Evolutionary conservation across 1,140 invertebrate genomes (phyloP), one percentile per base, ranked within the genome.

Genomic region (Helicoverpa zea): DNA sequence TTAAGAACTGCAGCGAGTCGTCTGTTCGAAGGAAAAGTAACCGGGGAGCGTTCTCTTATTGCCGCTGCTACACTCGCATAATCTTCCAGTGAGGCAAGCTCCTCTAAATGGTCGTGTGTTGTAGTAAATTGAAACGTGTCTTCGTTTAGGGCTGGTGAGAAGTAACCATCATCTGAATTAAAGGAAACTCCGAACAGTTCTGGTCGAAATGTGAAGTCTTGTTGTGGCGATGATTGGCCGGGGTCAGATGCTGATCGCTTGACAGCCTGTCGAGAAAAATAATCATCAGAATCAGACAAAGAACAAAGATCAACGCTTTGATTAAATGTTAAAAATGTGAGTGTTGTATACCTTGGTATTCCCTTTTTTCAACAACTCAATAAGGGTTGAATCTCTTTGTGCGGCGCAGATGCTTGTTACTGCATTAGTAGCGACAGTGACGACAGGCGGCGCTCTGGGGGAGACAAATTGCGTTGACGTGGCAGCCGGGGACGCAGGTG

Each of bases 121-220:
- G 97, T 96, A 1, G 97, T 95, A 76, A 98, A 95, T 88, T 98
- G 97, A 83, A 97, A 98, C 1, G 98, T 97, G 87, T 98, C 97
- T 75, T 97, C 97, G 87, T 97, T 97, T 30, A 97, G 92, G 81
- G 96, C 96, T 2, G 97, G 97, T 81, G 97, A 97, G 84, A 97
- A 97, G 88, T 97, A 97, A 30, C 96, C 97, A 68, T 97, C 97
- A 70, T 97, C 97, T 1, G 96, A 96, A 85, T 96, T 96, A 83
- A 96, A 96, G 3, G 95, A 96, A 63, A 97, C 96, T 74, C 96
- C 96, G 84, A 97, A 97, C 59, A 96, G 90, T 68, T 95, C 87
- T 30, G 96, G 91, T 83, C 96, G 96, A 88, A 96, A 96, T 81
- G 96, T 96, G 51, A 96, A 95, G 58, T 96, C 94, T 85, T 95